Conservation (phyloP, 2,888 invertebrate species). For the Thereva nobilitata region DNA sequence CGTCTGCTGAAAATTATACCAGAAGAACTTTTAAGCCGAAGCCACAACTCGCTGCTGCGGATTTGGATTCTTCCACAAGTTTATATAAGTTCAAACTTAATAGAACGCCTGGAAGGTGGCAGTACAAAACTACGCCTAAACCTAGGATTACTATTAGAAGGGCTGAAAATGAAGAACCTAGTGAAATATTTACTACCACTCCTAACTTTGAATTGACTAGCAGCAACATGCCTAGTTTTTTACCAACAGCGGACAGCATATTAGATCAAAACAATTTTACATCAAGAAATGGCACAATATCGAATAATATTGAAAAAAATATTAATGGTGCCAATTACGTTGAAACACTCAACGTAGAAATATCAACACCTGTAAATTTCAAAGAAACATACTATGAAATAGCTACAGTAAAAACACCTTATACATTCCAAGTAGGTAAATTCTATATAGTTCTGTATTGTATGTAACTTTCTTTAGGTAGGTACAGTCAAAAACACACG, state of each 20-base stretch:
- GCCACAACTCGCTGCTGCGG: slow-evolving; percentile 61
- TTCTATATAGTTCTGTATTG: background rate
- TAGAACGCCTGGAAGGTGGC: slow-evolving; percentile 84
- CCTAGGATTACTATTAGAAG: slow-evolving; percentile 82
- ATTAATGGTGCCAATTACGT: slow-evolving; percentile 67
- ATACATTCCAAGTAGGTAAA: slow-evolving; percentile 78
- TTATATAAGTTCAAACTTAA: slow-evolving; percentile 82
- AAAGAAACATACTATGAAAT: slow-evolving; percentile 86
- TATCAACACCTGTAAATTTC: slow-evolving; percentile 85
- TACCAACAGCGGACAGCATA: slow-evolving; percentile 59
- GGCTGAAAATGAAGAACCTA: slow-evolving; percentile 60
- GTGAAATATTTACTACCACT: slow-evolving; percentile 47
- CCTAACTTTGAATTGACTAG: slow-evolving; percentile 42
- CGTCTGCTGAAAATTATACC: slow-evolving; percentile 50
- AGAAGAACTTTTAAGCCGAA: slow-evolving; percentile 74
- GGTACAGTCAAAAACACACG: slow-evolving; percentile 85
- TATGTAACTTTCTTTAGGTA: slow-evolving; percentile 62
- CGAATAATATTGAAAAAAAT: slow-evolving; percentile 64
- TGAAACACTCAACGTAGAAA: slow-evolving; percentile 85
- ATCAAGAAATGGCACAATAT: slow-evolving; percentile 65
- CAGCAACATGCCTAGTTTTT: slow-evolving; percentile 54
- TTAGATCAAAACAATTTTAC: slow-evolving; percentile 70
- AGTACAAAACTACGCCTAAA: slow-evolving; percentile 87
- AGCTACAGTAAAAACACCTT: slow-evolving; percentile 87
- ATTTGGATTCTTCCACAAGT: slow-evolving; percentile 66